phyloP scores from a whole-genome alignment of 2,113 vertebrate species.

The Anarhynchus alexandrinus region DNA sequence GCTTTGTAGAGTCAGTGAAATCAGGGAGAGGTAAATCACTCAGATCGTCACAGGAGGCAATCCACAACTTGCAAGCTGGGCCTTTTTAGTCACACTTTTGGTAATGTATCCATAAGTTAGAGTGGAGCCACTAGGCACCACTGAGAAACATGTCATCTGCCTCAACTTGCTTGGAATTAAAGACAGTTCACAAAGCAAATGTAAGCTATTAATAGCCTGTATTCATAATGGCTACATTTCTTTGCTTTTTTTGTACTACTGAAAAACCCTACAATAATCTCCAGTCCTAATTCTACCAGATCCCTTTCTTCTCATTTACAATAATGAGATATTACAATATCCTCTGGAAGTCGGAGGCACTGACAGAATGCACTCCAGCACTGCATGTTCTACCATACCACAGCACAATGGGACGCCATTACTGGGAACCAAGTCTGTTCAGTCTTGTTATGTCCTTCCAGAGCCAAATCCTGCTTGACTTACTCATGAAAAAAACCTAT shows the following conservation, averaged over 20 bases:
- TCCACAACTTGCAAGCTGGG: not conserved
- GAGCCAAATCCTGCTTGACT: conserved; percentile 63
- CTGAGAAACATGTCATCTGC: not conserved
- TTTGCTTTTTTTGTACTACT: conserved; percentile 12
- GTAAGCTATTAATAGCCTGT: conserved; percentile 36
- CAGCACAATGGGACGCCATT: conserved; percentile 35
- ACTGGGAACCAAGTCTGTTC: conserved; percentile 48
- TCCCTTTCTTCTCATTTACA: conserved; percentile 33
- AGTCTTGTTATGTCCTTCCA: conserved; percentile 53
- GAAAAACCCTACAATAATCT: conserved; percentile 38
- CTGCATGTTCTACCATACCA: conserved; percentile 36
- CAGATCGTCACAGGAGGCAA: not conserved
- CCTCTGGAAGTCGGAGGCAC: conserved; percentile 21
- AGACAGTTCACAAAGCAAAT: conserved; percentile 1
- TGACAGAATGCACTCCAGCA: conserved; percentile 51
- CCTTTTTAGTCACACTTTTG: not conserved
- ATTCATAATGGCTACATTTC: conserved; percentile 8
- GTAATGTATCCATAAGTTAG: not conserved
- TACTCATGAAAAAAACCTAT: conserved; percentile 42
- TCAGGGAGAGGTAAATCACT: not conserved
- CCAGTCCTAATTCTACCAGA: conserved; percentile 39
- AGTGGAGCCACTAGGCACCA: not conserved
- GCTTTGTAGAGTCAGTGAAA: not conserved
- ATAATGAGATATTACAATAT: conserved; percentile 55
- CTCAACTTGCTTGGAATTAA: conserved; percentile 5